Evolutionary conservation across 1,140 invertebrate genomes (phyloP).

Genomic region (Sminthurinus signatus): DNA sequence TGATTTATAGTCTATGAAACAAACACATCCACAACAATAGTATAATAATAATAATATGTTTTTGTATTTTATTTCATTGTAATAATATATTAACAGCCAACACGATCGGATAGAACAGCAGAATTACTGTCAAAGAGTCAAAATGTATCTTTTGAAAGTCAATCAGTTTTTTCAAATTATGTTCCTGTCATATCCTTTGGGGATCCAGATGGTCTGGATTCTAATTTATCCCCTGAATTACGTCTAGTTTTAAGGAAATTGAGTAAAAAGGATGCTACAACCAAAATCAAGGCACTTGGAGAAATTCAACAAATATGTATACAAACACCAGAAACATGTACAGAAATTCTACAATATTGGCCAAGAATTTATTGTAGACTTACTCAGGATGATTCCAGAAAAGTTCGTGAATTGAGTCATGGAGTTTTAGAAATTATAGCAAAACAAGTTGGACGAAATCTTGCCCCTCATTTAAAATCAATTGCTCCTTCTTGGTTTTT

Average conservation of each 20-base stretch:
- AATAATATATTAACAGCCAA: background rate
- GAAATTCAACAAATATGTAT: slow-evolving; percentile 21
- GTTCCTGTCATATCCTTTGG: slow-evolving; percentile 1
- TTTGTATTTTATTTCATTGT: too few species aligned
- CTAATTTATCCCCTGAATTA: slow-evolving; percentile 48
- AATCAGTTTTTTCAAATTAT: background rate
- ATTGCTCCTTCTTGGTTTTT: slow-evolving; percentile 69
- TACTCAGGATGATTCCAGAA: slow-evolving; percentile 65
- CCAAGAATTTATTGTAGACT: slow-evolving; percentile 65
- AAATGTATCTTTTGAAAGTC: background rate
- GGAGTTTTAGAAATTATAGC: slow-evolving; percentile 62
- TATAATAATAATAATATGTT: too few species aligned
- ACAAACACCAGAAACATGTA: background rate
- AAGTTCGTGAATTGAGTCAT: slow-evolving; percentile 67
- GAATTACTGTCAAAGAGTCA: background rate
- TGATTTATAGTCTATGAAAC: too few species aligned
- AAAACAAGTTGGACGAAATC: slow-evolving; percentile 58
- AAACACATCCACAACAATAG: too few species aligned
- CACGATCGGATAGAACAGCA: background rate
- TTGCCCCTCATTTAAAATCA: slow-evolving; percentile 70
- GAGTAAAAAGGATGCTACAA: slow-evolving; percentile 76
- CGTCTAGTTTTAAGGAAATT: slow-evolving; percentile 66
- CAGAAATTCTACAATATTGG: slow-evolving; percentile 65
- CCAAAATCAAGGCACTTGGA: slow-evolving; percentile 60
- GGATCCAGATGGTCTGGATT: background rate